Evolutionary conservation across 53 echinoderm and acorn worm genomes (phyloP), one percentile per base, ranked within the genome.

Genomic region (Apostichopus leukothele): DNA sequence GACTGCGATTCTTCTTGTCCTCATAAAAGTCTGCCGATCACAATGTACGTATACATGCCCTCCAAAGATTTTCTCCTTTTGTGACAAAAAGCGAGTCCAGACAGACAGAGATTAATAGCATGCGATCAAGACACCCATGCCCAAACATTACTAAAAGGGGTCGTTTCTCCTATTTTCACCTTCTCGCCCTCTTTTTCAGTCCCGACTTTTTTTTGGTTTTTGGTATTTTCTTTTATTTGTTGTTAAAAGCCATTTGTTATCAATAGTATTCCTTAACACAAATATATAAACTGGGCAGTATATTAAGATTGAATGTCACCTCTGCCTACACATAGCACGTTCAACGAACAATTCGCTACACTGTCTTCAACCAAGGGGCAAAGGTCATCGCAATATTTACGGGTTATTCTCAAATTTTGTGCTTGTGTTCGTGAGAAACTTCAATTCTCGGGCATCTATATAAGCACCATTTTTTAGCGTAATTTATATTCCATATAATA

Each of bases 71-170:
- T 77, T 27, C 77, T 51, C 50, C 77, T 52, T 26, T 77, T 77
- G 16, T 27, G 50, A 27, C 77, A 77, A 23, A 77, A 54, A 52
- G 81, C 59, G 18, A 81, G 19, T 10, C 51, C 18, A 54, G 81
- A 54, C 81, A 81, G 81, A 54, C 86, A 23, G 67, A 86, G 67
- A 86, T 86, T 86, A 86, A 86, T 86, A 20, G 61, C 86, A 25
- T 27, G 10, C 23, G 67, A 67, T 67, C 16, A 86, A 19, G 52
- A 66, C 39, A 39, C 55, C 54, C 55, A 55, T n/a, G n/a, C n/a
- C 22, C 86, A 86, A 86, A 86, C 86, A 86, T 86, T 67, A 67
- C 51, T 86, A 86, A 86, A 86, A 86, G 86, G 86, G 86, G 86
- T 86, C 86, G 86, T 66, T 68, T 86, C 71, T 51, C 27, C 52